Base-by-base conservation (phyloP, 2,113 vertebrate genomes). In the Gallinago paraguaiae region DNA sequence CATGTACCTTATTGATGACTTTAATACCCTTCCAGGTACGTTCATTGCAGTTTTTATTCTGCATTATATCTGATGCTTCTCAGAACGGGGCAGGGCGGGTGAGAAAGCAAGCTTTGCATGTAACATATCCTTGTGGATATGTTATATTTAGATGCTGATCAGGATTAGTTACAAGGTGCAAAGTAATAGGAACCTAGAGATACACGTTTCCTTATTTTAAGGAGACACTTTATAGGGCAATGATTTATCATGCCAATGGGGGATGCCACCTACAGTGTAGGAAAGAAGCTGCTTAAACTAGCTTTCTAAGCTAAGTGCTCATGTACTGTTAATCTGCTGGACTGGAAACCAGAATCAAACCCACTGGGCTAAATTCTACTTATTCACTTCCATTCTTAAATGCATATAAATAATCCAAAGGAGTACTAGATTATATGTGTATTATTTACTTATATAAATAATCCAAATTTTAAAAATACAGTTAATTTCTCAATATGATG, bases 1-100 rank as follows among this genome's bases (percentile, higher is more conserved):
- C 88, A 98, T 99, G 98, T 99, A 98, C 77, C 98, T 99, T 78
- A 99, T 99, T 61, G 98, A 99, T 96, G 99, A 99, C 96, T 99
- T 99, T 90, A 99, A 99, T 81, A 99, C 98, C 22, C 97, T 99
- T 35, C 91, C 99, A 98, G 99, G 99, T 99, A 79, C 91, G 79
- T 94, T 63, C 76, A 39, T 0, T 30, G 17, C 41, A 24, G 43
- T n/a, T 88, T 88, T 88, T 53, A 27, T 50, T 75, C 72, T 50
- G 60, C 35, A 12, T 51, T 51, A 10, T 48, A 46, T n/a, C 22
- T 14, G 8, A 68, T 60, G 23, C 76, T 85, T 69, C 63, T 76
- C 54, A 60, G 27, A 82, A 43, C 0, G 1, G 53, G 48, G 68
- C 3, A 1, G 27, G 23, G 10, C 24, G 7, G 2, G 6, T 27